Base-by-base conservation (phyloP, 2,888 invertebrate species). In the Leuctra nigra region DNA sequence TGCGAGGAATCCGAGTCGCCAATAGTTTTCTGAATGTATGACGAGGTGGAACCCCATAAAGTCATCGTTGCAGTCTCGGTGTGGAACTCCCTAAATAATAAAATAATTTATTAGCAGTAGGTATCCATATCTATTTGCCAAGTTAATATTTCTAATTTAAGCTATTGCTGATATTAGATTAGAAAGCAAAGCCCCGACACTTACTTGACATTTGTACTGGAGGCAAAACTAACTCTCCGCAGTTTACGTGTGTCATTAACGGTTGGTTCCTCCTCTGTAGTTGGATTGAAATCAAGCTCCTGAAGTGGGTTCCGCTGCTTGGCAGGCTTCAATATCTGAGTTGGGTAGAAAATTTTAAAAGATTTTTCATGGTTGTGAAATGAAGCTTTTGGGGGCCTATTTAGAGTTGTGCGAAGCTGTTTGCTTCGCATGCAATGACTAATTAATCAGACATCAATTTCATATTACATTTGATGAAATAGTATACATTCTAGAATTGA, bases 201-300 rank as follows among this genome's bases (percentile, higher is more conserved):
- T 44, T 55, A 55, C 55, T 55, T 55, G 18, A 55, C 48, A 20
- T 55, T 46, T 7, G 23, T 29, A 14, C 55, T 47, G 7, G 36
- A 25, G 1, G 55, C 46, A 38, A 55, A 55, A 36, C 55, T 55
- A 23, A 55, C 55, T 46, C 38, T 46, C 7, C 55, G 55, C 6
- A 33, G 35, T 35, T 50, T 50, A 18, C 35, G 50, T 2, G 50
- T 50, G 13, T 11, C 18, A 41, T 41, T 41, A 11, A 33, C 33
- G 1, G 50, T 50, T 11, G 33, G 18, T 13, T 50, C 50, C 16
- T 33, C 35, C 13, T 16, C 35, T 20, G 20, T 16, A 35, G 16
- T 50, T 3, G 50, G 50, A 50, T 50, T 29, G 13, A 50, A 33
- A 50, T 50, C 50, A 1, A 50, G 35, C 11, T 50, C 50, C 35